Base-by-base conservation (phyloP, 1,140 invertebrate genomes). In the Trigoniulus corallinus region DNA sequence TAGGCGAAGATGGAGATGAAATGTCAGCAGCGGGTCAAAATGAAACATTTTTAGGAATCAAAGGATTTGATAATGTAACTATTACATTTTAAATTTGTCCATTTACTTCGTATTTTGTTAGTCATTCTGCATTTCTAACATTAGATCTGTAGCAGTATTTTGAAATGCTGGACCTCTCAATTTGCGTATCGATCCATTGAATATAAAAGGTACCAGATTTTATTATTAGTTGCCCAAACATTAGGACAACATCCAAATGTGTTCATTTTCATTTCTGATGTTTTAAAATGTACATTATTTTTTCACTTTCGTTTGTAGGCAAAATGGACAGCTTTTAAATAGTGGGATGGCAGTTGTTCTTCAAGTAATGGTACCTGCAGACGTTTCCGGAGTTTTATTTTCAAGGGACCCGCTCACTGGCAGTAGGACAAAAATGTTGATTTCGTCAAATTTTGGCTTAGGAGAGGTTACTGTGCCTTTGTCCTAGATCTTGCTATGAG, bases 11-110 rank as follows among this genome's bases (percentile, higher is more conserved):
- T 66, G 77, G 78, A 3, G 73, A 77, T 48, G 81, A 81, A 59
- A 74, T 63, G 10, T 88, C 84, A 0, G 78, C 80, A 2, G 85
- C 86, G n/a, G 86, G 86, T 20, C 85, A 89, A 69, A 83, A 88
- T 65, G 75, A 77, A 41, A 87, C 82, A 0, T 74, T 79, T 53
- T 65, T 89, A 1, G 81, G 82, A 2, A 72, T 82, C 29, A 62
- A 62, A 22, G 67, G 61, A 12, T 59, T 67, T 26, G 37, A 54
- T n/a, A 64, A 67, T 2, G 65, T 50, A 46, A 50, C 7, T 15
- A 34, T 34, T 34, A 7, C 15, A 7, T 7, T 15, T 7, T 7
- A 7, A 12, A 44, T 34, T 34, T 34, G 29, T 7, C 7, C 7
- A 34, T 34, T 34, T 34, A n/a, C 15, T 34, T 7, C 7, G 15